phyloP scores from a whole-genome alignment of 2,113 vertebrate species.

The Paracanthobrama guichenoti region DNA sequence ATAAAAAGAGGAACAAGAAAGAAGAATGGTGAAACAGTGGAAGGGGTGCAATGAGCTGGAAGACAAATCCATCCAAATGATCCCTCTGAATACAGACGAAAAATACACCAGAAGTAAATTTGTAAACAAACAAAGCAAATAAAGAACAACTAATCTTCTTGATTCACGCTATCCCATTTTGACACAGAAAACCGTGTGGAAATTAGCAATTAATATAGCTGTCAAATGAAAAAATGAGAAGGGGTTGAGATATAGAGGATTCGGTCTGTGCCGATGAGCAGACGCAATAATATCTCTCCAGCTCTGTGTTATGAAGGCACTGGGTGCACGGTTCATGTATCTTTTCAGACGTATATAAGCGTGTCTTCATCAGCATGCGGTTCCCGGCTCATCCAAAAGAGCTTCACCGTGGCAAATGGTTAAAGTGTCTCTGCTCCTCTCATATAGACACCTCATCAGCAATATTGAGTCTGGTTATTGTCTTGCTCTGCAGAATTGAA shows the following conservation, averaged over 20 bases:
- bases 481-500: slow-evolving; percentile 49
- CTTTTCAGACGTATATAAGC: not conserved
- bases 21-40: not conserved
- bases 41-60: not conserved
- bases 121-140: slow-evolving; percentile 38
- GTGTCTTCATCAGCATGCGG: slow-evolving; percentile 51
- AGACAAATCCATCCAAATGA: not conserved
- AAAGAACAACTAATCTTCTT: slow-evolving; percentile 18
- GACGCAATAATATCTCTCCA: slow-evolving; percentile 6
- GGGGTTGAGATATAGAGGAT: not conserved
- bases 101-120: slow-evolving; percentile 9
- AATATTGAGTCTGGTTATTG: slow-evolving; percentile 54
- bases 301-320: slow-evolving; percentile 19
- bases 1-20: not conserved
- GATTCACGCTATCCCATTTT: not conserved
- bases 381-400: slow-evolving; percentile 50
- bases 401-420: slow-evolving; percentile 48
- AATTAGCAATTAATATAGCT: slow-evolving; percentile 30
- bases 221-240: slow-evolving; percentile 22
- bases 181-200: slow-evolving; percentile 25
- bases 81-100: not conserved
- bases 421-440: slow-evolving; percentile 43
- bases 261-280: slow-evolving; percentile 1
- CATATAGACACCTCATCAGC: slow-evolving; percentile 59
- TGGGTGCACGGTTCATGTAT: slow-evolving; percentile 20